phyloP scores from a whole-genome alignment of 2,113 vertebrate species.

The Lucifuga dentata region DNA sequence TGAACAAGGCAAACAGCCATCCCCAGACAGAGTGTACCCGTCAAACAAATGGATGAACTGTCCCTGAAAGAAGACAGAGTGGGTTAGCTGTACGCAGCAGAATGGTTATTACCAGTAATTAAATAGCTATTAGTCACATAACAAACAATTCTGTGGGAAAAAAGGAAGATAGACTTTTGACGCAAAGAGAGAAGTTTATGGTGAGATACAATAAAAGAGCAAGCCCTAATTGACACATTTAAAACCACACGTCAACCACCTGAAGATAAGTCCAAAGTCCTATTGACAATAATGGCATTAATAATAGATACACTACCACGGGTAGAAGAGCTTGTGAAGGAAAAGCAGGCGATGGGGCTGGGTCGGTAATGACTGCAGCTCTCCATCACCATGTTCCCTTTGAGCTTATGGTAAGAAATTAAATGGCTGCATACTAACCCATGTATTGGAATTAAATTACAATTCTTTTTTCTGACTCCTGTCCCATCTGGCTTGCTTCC shows the following conservation, averaged over 20 bases:
- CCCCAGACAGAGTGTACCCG: slow-evolving; percentile 23
- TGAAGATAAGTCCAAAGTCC: slow-evolving; percentile 44
- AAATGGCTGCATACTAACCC: slow-evolving; percentile 65
- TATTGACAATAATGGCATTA: slow-evolving; percentile 71
- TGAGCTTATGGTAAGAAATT: slow-evolving; percentile 61
- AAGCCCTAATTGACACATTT: slow-evolving; percentile 43
- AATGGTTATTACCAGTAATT: slow-evolving; percentile 38
- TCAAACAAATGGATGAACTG: slow-evolving; percentile 53
- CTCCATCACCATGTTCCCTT: slow-evolving; percentile 48
- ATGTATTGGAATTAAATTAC: slow-evolving; percentile 63
- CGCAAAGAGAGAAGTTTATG: slow-evolving; percentile 39
- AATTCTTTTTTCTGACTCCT: slow-evolving; percentile 40
- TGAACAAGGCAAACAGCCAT: slow-evolving; percentile 45
- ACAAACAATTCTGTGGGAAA: slow-evolving; percentile 3
- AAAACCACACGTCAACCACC: slow-evolving; percentile 52
- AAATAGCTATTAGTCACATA: slow-evolving; percentile 33
- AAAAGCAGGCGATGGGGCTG: slow-evolving; percentile 22
- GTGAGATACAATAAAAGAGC: slow-evolving; percentile 27
- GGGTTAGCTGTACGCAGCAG: background rate
- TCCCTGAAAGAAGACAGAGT: slow-evolving; percentile 19
- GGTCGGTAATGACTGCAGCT: slow-evolving; percentile 62
- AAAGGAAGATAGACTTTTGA: slow-evolving; percentile 7
- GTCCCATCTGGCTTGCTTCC: slow-evolving; percentile 16
- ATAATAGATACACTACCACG: slow-evolving; percentile 64
- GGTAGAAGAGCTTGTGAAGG: slow-evolving; percentile 33